Conservation (phyloP, 2,888 invertebrate species). For the Ophion ventricosus region DNA sequence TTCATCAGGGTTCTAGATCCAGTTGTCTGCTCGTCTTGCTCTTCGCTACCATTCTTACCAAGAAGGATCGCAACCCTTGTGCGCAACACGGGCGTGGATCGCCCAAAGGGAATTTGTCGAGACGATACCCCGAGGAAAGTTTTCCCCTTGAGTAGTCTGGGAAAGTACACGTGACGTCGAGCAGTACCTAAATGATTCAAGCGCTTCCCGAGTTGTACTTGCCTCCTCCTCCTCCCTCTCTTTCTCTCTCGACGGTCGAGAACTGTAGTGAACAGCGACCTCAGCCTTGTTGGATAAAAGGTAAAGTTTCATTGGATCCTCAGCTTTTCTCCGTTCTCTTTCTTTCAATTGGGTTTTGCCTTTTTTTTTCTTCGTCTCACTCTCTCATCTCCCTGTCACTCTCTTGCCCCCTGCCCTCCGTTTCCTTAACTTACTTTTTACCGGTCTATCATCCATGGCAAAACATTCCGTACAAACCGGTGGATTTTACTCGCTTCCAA, state of each 20-base stretch:
- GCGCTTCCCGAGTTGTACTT: constrained; percentile 41
- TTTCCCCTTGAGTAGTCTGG: constrained; percentile 56
- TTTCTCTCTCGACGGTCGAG: constrained; percentile 52
- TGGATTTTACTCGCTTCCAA: constrained; percentile 49
- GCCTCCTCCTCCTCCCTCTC: not conserved
- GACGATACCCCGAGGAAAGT: constrained; percentile 61
- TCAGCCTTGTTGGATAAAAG: constrained; percentile 53
- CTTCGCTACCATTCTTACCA: constrained; percentile 21
- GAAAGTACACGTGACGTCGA: constrained; percentile 66
- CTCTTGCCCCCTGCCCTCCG: constrained; percentile 12
- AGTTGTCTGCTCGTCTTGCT: constrained; percentile 4
- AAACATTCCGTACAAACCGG: constrained; percentile 42
- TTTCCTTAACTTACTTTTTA: constrained; percentile 46
- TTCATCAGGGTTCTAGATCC: not conserved
- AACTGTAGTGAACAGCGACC: constrained; percentile 60
- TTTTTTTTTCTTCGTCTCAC: constrained; percentile 24
- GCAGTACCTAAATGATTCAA: constrained; percentile 65
- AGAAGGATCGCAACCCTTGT: not conserved
- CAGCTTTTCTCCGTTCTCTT: constrained; percentile 41
- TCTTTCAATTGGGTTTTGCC: constrained; percentile 38
- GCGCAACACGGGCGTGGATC: constrained; percentile 40
- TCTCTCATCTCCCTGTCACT: constrained; percentile 27
- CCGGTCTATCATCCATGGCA: constrained; percentile 28
- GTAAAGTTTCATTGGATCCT: constrained; percentile 63
- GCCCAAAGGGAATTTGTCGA: constrained; percentile 63